Percentiles rank a stretch among this genome's conserved stretches.
These are phyloP conservation scores for Sebastes steindachneri DNA, from an alignment of 2,797 vertebrate genomes.

Conservation along the genomic window DNA sequence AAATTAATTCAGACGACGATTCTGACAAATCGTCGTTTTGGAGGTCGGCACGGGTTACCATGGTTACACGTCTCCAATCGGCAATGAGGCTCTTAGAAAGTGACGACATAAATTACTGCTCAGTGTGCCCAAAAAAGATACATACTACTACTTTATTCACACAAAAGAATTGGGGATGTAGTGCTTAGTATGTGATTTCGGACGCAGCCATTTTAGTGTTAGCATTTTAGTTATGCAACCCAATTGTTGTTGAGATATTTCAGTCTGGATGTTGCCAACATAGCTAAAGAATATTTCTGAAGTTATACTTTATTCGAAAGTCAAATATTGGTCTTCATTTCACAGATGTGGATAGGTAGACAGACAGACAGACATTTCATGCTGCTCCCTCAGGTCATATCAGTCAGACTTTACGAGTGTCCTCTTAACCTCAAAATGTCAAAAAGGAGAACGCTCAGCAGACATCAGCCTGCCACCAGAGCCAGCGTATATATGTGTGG, in stretches of 20 bases:
- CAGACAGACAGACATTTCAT: not conserved
- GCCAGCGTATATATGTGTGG: too few relatives aligned
- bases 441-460: not conserved
- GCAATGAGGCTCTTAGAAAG: too few relatives aligned
- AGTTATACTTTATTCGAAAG: not conserved
- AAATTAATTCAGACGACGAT: too few relatives aligned
- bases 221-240: too few relatives aligned
- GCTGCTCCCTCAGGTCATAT: not conserved
- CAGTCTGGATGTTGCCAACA: not conserved
- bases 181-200: too few relatives aligned
- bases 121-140: too few relatives aligned
- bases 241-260: not conserved
- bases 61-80: too few relatives aligned
- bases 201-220: too few relatives aligned
- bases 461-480: not conserved
- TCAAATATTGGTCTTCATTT: not conserved
- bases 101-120: too few relatives aligned
- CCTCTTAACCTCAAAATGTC: constrained; percentile 7
- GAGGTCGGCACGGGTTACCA: too few relatives aligned
- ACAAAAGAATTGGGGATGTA: accelerated
- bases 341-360: not conserved
- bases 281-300: not conserved
- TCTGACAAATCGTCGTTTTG: too few relatives aligned
- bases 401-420: not conserved
- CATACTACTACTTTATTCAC: too few relatives aligned